A percentile compares a stretch with the other conserved stretches of the same genome.
phyloP scores from a whole-genome alignment of 2,797 vertebrate genomes.

The Smutsia gigantea region DNA sequence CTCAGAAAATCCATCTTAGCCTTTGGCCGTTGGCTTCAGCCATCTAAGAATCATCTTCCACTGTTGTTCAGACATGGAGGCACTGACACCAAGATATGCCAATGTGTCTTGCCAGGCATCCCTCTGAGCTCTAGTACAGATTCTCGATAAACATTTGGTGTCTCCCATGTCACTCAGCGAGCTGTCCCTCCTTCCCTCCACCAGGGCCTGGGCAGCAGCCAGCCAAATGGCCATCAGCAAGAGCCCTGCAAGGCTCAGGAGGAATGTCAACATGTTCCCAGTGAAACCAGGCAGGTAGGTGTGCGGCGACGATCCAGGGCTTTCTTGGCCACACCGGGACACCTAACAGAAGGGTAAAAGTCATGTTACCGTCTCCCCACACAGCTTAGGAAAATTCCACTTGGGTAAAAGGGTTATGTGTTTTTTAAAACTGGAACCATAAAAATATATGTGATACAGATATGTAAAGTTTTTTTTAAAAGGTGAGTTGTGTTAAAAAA shows the following conservation, averaged over 20 bases:
- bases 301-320: neutral
- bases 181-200: neutral
- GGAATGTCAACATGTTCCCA: neutral
- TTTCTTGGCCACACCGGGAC: neutral
- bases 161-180: neutral
- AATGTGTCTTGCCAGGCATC: neutral
- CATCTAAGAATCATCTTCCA: neutral
- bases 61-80: neutral
- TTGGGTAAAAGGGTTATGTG: neutral
- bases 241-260: neutral
- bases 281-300: slow-evolving; percentile 7
- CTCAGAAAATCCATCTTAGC: neutral
- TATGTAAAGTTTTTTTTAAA: neutral
- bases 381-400: neutral
- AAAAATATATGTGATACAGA: neutral
- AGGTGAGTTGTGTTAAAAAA: neutral
- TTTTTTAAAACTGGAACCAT: neutral
- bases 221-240: neutral
- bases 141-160: neutral
- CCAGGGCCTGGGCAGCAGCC: slow-evolving; percentile 19
- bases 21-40: neutral
- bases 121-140: neutral
- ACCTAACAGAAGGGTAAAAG: neutral
- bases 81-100: neutral
- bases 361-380: neutral